Evolutionary conservation across 2,797 vertebrate species (phyloP).

Genomic region (Microctenopoma lineatum): DNA sequence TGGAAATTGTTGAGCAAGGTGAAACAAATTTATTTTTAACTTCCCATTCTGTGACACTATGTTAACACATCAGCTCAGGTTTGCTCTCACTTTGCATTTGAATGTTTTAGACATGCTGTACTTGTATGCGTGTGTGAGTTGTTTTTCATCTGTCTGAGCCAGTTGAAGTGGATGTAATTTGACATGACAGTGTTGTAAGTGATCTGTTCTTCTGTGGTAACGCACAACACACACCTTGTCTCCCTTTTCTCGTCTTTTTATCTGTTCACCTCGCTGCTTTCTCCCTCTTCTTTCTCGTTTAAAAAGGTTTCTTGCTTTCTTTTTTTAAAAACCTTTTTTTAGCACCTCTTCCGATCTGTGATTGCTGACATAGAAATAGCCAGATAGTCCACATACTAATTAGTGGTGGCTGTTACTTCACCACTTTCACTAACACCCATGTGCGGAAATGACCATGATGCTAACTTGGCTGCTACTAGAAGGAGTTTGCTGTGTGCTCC

Average conservation of each 20-base stretch:
- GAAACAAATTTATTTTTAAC: constrained; percentile 44
- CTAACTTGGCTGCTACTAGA: constrained; percentile 42
- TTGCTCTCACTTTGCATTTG: constrained; percentile 34
- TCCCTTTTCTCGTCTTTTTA: background rate
- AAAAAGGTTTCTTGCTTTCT: background rate
- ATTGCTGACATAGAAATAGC: constrained; percentile 31
- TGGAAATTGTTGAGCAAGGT: constrained; percentile 52
- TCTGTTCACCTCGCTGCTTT: background rate
- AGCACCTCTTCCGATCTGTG: constrained; percentile 30
- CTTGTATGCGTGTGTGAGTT: constrained; percentile 23
- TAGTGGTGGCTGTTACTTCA: constrained; percentile 36
- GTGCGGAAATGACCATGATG: constrained; percentile 48
- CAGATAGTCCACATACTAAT: constrained; percentile 54
- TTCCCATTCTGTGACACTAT: constrained; percentile 17
- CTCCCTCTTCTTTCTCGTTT: background rate
- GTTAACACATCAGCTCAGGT: constrained; percentile 22
- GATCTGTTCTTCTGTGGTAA: constrained; percentile 35
- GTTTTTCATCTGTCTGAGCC: constrained; percentile 37
- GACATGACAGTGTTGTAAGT: constrained; percentile 33
- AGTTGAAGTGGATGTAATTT: constrained; percentile 27
- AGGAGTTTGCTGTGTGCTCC: constrained; percentile 44
- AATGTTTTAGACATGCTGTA: constrained; percentile 41
- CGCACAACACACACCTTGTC: constrained; percentile 2
- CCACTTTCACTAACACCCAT: constrained; percentile 52
- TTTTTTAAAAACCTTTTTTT: constrained; percentile 4